Conservation (phyloP, 2,888 invertebrate species). For the Cryptus armator region DNA sequence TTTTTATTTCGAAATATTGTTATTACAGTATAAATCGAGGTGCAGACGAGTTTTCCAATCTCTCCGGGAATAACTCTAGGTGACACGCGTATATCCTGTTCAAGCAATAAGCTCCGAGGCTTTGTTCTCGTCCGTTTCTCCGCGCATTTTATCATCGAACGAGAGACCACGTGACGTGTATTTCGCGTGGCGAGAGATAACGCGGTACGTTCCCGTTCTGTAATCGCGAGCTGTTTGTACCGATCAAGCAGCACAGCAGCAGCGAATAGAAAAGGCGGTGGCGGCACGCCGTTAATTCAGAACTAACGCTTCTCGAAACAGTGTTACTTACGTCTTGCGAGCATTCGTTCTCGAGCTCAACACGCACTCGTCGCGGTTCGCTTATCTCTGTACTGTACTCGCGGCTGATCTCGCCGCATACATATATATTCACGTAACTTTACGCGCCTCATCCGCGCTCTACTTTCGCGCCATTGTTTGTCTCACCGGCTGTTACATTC, state of each 20-base stretch:
- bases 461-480: slow-evolving; percentile 52
- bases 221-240: slow-evolving; percentile 66
- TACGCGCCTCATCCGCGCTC: slow-evolving; percentile 29
- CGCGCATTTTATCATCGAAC: slow-evolving; percentile 56
- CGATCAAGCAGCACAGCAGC: slow-evolving; percentile 30
- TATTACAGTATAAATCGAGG: background rate
- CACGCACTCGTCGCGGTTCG: background rate
- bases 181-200: slow-evolving; percentile 56
- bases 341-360: slow-evolving; percentile 5
- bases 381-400: slow-evolving; percentile 15
- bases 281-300: slow-evolving; percentile 38
- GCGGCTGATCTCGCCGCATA: slow-evolving; percentile 33
- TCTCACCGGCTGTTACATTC: slow-evolving; percentile 22
- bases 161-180: slow-evolving; percentile 49
- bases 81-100: slow-evolving; percentile 3
- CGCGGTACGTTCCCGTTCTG: slow-evolving; percentile 48
- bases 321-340: background rate
- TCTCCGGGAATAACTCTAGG: background rate
- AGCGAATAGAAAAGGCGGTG: slow-evolving; percentile 26
- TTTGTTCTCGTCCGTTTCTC: slow-evolving; percentile 54
- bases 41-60: background rate
- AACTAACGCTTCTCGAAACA: slow-evolving; percentile 16
- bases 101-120: slow-evolving; percentile 41
- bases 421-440: background rate
- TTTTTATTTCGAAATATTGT: too few species aligned